Evolutionary conservation across 2,113 vertebrate species (phyloP).

Genomic region (Sarotherodon lohbergeri): DNA sequence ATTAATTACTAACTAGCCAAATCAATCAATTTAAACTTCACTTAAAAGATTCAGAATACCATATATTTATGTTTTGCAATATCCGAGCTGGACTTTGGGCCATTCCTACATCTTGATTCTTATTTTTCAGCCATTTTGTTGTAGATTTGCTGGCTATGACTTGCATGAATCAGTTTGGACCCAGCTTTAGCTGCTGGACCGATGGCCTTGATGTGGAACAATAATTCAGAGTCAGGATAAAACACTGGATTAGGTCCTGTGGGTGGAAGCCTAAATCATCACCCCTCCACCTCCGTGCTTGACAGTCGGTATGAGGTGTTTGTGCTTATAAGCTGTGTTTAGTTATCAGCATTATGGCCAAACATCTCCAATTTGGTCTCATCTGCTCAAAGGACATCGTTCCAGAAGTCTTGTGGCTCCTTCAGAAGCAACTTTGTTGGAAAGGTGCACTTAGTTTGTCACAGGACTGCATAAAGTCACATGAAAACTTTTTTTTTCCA

Average conservation of each 20-base stretch:
- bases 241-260: not conserved
- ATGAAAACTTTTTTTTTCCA: rapidly evolving
- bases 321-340: not conserved
- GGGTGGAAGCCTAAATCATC: not conserved
- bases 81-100: not conserved
- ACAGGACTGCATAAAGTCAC: not conserved
- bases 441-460: not conserved
- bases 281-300: not conserved
- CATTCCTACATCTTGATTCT: not conserved
- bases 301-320: not conserved
- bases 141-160: not conserved
- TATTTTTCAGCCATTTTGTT: not conserved
- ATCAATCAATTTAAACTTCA: not conserved
- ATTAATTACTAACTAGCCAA: not conserved
- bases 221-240: not conserved
- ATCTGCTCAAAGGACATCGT: not conserved
- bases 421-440: not conserved
- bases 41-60: not conserved
- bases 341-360: not conserved
- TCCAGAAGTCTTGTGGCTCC: not conserved
- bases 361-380: not conserved
- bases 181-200: not conserved
- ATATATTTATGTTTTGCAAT: not conserved
- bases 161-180: not conserved
- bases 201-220: not conserved